Base-by-base conservation (phyloP, 2,888 invertebrate genomes). In the Chloroclystis v-ata region DNA sequence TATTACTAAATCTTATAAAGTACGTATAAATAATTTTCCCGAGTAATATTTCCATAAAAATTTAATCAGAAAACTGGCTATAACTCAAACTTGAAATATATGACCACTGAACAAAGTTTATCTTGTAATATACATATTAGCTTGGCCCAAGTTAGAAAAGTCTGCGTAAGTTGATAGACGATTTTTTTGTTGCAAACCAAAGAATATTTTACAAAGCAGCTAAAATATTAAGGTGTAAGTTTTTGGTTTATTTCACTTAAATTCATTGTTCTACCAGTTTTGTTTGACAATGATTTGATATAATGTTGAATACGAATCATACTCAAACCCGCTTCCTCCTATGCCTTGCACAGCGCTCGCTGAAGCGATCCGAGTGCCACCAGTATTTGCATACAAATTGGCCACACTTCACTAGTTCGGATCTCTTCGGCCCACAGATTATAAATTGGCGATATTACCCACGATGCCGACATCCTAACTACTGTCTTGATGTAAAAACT, bases 21-120 rank as follows among this genome's bases (percentile, higher is more conserved):
- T 48, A 47, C 49, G 49, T 48, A 60, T 62, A 61, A 61, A 61
- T 61, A 57, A 54, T 58, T 59, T 59, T 59, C 54, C 59, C 54
- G 47, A 49, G 61, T 54, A 60, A 69, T 67, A 63, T 69, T 64
- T 67, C 57, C 56, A 60, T 64, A 69, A 72, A 68, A 69, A 72
- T 64, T 65, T 73, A 70, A 73, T 76, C 78, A 75, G 71, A 68
- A 69, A 72, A 66, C 71, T 63, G 60, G 69, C 65, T 59, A 73
- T 79, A 79, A 78, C 67, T 82, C 74, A 70, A 61, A 59, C 65
- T 64, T 69, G 71, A 77, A 73, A 78, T 81, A 77, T 81, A 78
- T 77, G 75, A 70, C 72, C 72, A 68, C 69, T 67, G 82, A 75
- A 76, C 77, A 75, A 80, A 82, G 78, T 79, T 81, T 77, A 78